Conservation (phyloP, 1,140 invertebrate species). For the Cotesia vestalis region DNA sequence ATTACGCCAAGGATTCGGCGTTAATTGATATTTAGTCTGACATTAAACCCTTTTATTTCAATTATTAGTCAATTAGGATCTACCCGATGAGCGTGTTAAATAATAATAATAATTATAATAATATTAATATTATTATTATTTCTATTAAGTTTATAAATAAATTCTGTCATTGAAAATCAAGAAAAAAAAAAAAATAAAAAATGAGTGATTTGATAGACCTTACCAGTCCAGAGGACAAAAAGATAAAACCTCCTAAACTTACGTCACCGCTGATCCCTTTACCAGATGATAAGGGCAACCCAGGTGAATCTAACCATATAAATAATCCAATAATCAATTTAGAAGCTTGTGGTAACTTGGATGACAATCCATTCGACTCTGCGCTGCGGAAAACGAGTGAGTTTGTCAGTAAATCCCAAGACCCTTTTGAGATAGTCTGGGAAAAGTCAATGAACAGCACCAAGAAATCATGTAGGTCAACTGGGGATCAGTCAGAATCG, state of each 20-base stretch:
- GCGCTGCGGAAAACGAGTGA: conserved; percentile 50
- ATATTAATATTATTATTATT: not conserved
- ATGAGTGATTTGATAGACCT: conserved; percentile 22
- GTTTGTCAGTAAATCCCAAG: conserved; percentile 51
- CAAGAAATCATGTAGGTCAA: conserved; percentile 29
- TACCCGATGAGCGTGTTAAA: too few relatives aligned
- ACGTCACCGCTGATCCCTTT: conserved; percentile 22
- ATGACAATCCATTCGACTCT: conserved; percentile 58
- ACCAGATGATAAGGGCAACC: not conserved
- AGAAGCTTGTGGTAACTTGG: conserved; percentile 43
- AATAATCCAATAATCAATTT: not conserved
- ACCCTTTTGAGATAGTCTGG: conserved; percentile 56
- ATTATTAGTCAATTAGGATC: too few relatives aligned
- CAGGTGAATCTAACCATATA: not conserved
- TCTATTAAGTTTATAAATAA: not conserved
- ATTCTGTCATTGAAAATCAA: not conserved
- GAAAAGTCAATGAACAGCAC: conserved; percentile 45
- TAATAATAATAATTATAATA: too few relatives aligned
- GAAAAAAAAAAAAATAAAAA: not conserved
- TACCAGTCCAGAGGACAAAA: conserved; percentile 7
- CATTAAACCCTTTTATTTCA: too few relatives aligned
- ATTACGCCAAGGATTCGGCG: too few relatives aligned
- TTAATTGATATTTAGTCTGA: too few relatives aligned
- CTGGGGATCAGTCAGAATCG: conserved; percentile 38
- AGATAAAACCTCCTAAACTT: not conserved